Evolutionary conservation across 1,140 invertebrate species (phyloP).

Genomic region (Fopius arisanus): DNA sequence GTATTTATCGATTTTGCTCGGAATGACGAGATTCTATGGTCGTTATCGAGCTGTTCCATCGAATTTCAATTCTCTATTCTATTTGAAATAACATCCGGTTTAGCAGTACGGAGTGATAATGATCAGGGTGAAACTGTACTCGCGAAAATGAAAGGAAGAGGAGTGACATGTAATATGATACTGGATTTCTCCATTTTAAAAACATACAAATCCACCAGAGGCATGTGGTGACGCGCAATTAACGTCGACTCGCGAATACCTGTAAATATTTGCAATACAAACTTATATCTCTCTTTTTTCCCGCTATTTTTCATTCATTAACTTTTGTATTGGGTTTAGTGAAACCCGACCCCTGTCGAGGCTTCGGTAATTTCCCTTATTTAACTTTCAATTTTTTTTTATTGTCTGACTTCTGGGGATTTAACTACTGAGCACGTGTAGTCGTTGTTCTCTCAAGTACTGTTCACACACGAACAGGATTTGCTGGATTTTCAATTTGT

Average conservation of each 20-base stretch:
- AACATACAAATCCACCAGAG: neutral
- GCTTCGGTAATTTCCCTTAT: constrained; percentile 2
- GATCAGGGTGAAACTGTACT: constrained; percentile 18
- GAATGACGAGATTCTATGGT: neutral
- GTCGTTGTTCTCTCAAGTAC: neutral
- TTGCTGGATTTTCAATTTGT: neutral
- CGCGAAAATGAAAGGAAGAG: constrained; percentile 15
- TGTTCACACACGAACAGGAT: neutral
- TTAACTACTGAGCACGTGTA: neutral
- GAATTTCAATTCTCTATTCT: constrained; percentile 3
- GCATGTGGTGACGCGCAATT: constrained; percentile 11
- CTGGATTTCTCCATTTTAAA: constrained; percentile 4
- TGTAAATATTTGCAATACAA: constrained; percentile 21
- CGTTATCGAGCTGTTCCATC: constrained; percentile 19
- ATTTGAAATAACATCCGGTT: constrained; percentile 29
- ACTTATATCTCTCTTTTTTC: neutral
- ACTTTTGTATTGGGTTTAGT: neutral
- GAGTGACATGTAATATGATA: constrained; percentile 5
- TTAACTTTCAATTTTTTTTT: neutral
- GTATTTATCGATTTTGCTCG: neutral
- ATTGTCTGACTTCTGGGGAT: too few species aligned
- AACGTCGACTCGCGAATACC: constrained; percentile 21
- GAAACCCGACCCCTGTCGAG: constrained; percentile 14
- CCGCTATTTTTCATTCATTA: neutral
- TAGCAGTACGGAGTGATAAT: constrained; percentile 9